These are phyloP conservation scores for Catostomus latipinnis DNA, from an alignment of 2,797 vertebrate genomes.

Conservation along the genomic window DNA sequence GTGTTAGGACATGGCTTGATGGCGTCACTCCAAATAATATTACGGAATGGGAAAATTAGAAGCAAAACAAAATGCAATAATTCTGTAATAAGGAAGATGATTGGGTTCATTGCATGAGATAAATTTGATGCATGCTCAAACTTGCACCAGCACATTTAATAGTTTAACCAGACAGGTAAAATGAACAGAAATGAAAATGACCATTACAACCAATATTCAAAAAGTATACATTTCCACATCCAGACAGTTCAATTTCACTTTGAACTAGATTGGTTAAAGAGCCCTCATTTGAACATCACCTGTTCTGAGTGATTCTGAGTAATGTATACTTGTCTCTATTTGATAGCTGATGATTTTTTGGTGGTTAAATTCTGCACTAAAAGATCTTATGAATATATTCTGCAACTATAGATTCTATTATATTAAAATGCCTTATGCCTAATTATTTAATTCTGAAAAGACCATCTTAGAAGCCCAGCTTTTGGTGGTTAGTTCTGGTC, in stretches of 20 bases:
- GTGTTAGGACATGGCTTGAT: conserved; percentile 26
- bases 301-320: too few relatives aligned
- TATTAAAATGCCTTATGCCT: too few relatives aligned
- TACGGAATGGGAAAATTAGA: conserved; percentile 4
- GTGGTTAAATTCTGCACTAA: not conserved
- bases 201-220: too few relatives aligned
- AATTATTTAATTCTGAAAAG: too few relatives aligned
- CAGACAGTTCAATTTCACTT: not conserved
- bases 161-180: not conserved
- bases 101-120: not conserved
- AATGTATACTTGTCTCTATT: too few relatives aligned
- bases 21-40: conserved; percentile 8
- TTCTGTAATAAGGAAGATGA: not conserved
- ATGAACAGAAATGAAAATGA: not conserved
- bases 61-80: not conserved
- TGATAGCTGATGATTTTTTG: not conserved
- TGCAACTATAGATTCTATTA: too few relatives aligned
- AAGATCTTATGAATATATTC: not conserved
- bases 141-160: not conserved
- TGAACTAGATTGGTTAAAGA: too few relatives aligned
- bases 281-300: too few relatives aligned
- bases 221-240: not conserved
- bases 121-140: conserved; percentile 6
- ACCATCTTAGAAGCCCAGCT: too few relatives aligned
- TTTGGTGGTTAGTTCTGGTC: too few relatives aligned